phyloP scores from a whole-genome alignment of 2,113 vertebrate genomes.

The Sphaerodactylus townsendi region DNA sequence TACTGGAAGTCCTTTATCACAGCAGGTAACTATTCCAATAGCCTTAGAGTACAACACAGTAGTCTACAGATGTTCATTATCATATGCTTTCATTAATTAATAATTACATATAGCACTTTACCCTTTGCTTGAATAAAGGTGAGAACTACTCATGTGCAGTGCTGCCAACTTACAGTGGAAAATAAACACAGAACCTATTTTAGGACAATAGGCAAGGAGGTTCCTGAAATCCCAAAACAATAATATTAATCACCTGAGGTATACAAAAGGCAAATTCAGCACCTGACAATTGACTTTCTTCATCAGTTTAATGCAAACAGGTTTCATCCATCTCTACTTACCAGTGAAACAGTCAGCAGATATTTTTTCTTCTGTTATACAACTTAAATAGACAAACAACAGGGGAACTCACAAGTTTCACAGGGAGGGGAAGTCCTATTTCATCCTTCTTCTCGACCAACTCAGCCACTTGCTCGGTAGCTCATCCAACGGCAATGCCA shows the following conservation, averaged over 20 bases:
- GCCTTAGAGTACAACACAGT: not conserved
- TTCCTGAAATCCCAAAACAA: not conserved
- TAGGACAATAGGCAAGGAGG: accelerated
- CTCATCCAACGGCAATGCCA: too few species aligned
- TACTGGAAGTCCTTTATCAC: not conserved
- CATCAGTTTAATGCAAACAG: not conserved
- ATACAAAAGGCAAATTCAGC: not conserved
- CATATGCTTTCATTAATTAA: not conserved
- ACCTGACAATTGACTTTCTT: not conserved
- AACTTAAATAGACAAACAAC: not conserved
- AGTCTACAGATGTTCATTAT: not conserved
- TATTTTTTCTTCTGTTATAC: not conserved
- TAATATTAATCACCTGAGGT: not conserved
- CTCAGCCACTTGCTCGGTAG: too few species aligned
- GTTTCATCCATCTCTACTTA: not conserved
- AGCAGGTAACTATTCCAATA: not conserved
- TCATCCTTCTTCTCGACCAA: too few species aligned
- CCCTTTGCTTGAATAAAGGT: not conserved
- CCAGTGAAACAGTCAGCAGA: not conserved
- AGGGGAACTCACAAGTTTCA: not conserved
- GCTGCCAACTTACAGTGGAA: not conserved
- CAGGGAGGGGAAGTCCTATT: too few species aligned
- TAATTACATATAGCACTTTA: not conserved
- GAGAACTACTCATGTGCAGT: not conserved
- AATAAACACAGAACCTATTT: not conserved